Evolutionary conservation across 2,113 vertebrate genomes (phyloP), one percentile per base, ranked within the genome.

Genomic region (Mohoua ochrocephala): DNA sequence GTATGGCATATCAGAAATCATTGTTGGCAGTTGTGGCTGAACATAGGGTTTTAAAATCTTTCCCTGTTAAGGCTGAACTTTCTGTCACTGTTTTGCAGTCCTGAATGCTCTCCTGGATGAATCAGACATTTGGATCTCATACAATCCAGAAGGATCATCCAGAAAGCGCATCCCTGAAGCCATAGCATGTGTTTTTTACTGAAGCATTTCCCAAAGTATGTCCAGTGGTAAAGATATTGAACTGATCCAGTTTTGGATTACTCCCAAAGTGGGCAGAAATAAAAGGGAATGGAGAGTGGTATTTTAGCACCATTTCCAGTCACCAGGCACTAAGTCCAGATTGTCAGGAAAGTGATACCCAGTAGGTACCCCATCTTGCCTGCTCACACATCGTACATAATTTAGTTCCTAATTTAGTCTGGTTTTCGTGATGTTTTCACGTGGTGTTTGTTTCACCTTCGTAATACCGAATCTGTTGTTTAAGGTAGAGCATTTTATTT

Each of bases 391-490:
- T 74, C n/a, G 44, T 83, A 45, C 31, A 70, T 85, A 87, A 93
- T 88, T 92, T 52, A 86, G 18, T 78, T 88, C 89, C 41, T 61
- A 87, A 87, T 94, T 94, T 82, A 65, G 23, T 31, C 28, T 91
- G 53, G 53, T 39, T 91, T 95, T 85, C 86, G n/a, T 57, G 20
- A 13, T 76, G 56, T 35, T 93, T 83, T 84, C 57, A 27, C 2
- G 2, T 67, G 18, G 14, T 68, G 56, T 79, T 94, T 87, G 2
- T 68, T 81, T 91, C 57, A 71, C 24, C 5, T 78, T 73, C 60
- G 11, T 41, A 84, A 37, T 60, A 79, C 8, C 8, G 82, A 49
- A 53, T 33, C 14, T 68, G 49, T 75, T 89, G 39, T 45, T 95
- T 84, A 83, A 88, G 23, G 24, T 24, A 57, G 39, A 56, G 52